Conservation (phyloP, 2,797 vertebrate species). For the Saxicola maurus region DNA sequence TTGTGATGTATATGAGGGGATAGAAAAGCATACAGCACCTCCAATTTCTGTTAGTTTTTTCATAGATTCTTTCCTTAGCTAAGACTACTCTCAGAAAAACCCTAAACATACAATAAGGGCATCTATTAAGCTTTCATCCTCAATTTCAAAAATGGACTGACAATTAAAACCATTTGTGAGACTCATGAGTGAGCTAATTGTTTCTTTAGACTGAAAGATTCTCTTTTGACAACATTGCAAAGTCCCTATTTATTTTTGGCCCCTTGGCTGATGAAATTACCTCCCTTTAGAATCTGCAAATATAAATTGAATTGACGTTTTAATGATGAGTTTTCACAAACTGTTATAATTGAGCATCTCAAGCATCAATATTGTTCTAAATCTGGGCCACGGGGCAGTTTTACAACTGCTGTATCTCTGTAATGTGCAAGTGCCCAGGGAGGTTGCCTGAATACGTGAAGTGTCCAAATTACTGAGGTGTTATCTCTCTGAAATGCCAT, state of each 20-base stretch:
- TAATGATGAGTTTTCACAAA: not conserved
- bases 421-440: not conserved
- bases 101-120: not conserved
- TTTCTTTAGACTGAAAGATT: constrained; percentile 20
- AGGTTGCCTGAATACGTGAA: not conserved
- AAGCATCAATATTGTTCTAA: not conserved
- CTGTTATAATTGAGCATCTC: not conserved
- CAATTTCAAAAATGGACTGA: not conserved
- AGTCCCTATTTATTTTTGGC: constrained; percentile 23
- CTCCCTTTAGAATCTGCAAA: constrained; percentile 8
- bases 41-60: not conserved
- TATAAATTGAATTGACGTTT: constrained; percentile 2
- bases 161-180: not conserved
- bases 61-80: not conserved
- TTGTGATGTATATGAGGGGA: not conserved
- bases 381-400: not conserved
- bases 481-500: constrained; percentile 48
- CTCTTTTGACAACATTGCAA: constrained; percentile 15
- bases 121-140: constrained; percentile 2
- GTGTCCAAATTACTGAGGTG: not conserved
- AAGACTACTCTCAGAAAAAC: not conserved
- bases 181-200: not conserved
- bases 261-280: not conserved
- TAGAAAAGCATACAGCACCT: not conserved
- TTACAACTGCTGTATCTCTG: not conserved